Conservation (phyloP, 1,140 invertebrate species). For the Neodiprion pinetum region DNA sequence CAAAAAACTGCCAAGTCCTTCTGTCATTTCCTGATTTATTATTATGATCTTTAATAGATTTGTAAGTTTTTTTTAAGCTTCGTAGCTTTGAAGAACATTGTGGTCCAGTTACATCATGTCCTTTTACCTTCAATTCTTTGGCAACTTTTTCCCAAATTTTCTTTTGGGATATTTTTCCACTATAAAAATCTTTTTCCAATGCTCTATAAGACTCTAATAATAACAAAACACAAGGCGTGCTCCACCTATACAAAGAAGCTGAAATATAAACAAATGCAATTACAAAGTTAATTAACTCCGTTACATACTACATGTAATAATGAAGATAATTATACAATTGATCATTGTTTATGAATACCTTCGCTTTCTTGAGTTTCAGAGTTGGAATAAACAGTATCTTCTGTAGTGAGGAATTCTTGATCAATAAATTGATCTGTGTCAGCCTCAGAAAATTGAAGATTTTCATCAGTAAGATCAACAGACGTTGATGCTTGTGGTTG, state of each 20-base stretch:
- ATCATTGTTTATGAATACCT: too few species aligned
- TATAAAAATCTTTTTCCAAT: conserved; percentile 8
- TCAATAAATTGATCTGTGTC: too few species aligned
- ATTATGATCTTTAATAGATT: conserved; percentile 25
- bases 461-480: too few species aligned
- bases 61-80: conserved; percentile 25
- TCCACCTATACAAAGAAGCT: not conserved
- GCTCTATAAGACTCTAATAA: not conserved
- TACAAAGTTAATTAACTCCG: too few species aligned
- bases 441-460: too few species aligned
- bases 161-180: conserved; percentile 11
- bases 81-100: conserved; percentile 25
- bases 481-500: too few species aligned
- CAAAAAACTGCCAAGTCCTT: conserved; percentile 12
- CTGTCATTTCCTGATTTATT: conserved; percentile 22
- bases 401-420: too few species aligned
- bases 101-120: conserved; percentile 10
- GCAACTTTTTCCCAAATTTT: conserved; percentile 13
- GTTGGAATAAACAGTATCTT: too few species aligned
- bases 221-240: not conserved
- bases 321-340: too few species aligned
- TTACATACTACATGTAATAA: too few species aligned
- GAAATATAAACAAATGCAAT: not conserved
- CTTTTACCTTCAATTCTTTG: not conserved
- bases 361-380: too few species aligned